Evolutionary conservation across 2,797 vertebrate species (phyloP).

Genomic region (Mormyrus proboscirostris): DNA sequence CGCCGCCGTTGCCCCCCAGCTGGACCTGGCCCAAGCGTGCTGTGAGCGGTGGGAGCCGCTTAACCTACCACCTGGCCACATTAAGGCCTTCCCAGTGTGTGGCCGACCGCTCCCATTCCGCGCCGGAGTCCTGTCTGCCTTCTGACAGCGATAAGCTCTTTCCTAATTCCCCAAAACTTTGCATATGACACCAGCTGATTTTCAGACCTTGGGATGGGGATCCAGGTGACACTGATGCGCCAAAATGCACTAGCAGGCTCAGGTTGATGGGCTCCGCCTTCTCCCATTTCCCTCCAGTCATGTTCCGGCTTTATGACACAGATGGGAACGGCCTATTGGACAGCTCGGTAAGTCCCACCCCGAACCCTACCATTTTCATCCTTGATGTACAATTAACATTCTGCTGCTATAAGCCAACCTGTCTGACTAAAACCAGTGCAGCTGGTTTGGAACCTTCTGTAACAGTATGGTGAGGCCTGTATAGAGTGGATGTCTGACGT

Average conservation of each 20-base stretch:
- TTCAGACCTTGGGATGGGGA: background rate
- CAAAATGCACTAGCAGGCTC: background rate
- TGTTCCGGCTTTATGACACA: slow-evolving; percentile 88
- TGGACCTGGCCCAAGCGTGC: background rate
- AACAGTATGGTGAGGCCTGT: background rate
- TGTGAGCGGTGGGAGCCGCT: background rate
- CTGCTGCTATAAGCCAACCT: background rate
- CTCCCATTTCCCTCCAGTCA: slow-evolving; percentile 65
- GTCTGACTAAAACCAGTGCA: background rate
- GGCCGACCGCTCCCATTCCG: background rate
- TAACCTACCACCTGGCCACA: slow-evolving; percentile 12
- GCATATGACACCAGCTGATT: background rate
- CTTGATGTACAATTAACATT: background rate
- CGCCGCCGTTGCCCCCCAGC: background rate
- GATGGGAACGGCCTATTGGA: slow-evolving; percentile 87
- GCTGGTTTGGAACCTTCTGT: background rate
- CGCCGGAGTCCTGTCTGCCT: background rate
- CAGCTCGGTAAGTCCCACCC: slow-evolving; percentile 73
- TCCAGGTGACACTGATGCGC: background rate
- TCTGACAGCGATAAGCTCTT: background rate
- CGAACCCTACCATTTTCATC: background rate
- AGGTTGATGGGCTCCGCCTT: slow-evolving; percentile 31
- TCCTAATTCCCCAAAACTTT: background rate
- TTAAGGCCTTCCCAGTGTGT: slow-evolving; percentile 34
- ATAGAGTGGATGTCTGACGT: background rate